Evolutionary conservation across 2,113 vertebrate genomes (phyloP), one percentile per base, ranked within the genome.

Genomic region (Alosa alosa): DNA sequence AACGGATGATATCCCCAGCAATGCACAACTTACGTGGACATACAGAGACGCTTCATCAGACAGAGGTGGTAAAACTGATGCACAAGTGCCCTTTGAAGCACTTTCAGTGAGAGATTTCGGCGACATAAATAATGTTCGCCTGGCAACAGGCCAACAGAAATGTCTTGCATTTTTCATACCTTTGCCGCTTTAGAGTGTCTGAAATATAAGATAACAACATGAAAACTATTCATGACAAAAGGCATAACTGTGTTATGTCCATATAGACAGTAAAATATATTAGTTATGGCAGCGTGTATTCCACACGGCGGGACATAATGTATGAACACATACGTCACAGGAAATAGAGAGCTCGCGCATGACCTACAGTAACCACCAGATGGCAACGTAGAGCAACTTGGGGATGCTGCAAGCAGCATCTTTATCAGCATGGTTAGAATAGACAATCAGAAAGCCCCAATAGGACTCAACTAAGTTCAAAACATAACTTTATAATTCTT

Each of bases 31-130:
- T 90, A 96, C 95, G 82, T 96, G 95, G 0, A 96, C 90, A 72
- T 96, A 96, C 17, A 96, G 91, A 15, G 94, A 94, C 15, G 95
- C 94, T 72, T 93, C 88, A 5, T 91, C 15, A 1, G 87, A 57
- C 36, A 88, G 84, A 13, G 25, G 31, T 6, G 87, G 7, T 78
- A 36, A 78, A 78, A 39, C 36, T 15, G 15, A 39, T 17, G 39
- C 72, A 41, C 13, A 17, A 15, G 72, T 39, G 72, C 31, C 72
- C 39, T 36, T 13, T 39, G 72, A 36, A 36, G 31, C 55, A 22
- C 6, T 60, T 20, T 60, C 18, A 60, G 18, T 55, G 52, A 20
- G 0, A 55, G 15, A 60, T 41, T 78, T 78, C 72, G 72, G 72
- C 36, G 25, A 78, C 5, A 78, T 11, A 39, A 36, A 78, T 36